Evolutionary conservation across 1,140 invertebrate genomes (phyloP).

Genomic region (Forficula auricularia): DNA sequence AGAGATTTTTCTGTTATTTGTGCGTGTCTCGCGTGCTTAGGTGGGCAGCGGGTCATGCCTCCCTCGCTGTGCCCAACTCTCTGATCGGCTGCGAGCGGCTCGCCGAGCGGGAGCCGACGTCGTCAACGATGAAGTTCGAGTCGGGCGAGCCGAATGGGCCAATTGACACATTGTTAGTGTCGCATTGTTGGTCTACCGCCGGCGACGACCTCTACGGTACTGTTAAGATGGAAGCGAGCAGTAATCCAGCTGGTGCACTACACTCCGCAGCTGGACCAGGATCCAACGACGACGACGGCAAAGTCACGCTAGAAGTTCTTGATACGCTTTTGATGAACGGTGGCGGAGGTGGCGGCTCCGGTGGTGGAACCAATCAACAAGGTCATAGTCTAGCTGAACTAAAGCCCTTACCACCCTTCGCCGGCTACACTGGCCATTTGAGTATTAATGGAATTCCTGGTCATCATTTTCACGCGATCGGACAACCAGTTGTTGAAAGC

Average conservation of each 20-base stretch:
- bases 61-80: no score
- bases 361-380: conserved; percentile 26
- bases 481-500: conserved; percentile 34
- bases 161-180: conserved; percentile 23
- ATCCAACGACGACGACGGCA: conserved; percentile 28
- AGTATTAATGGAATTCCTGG: conserved; percentile 69
- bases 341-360: conserved; percentile 6
- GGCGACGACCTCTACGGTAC: conserved; percentile 19
- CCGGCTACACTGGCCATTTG: conserved; percentile 61
- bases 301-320: conserved; percentile 37
- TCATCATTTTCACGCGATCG: conserved; percentile 70
- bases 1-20: no score
- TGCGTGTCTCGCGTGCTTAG: no score
- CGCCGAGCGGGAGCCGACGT: not conserved
- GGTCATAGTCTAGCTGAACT: conserved; percentile 44
- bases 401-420: conserved; percentile 72
- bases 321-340: conserved; percentile 40
- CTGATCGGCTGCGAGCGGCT: not conserved
- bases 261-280: conserved; percentile 5
- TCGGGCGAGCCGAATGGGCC: conserved; percentile 3
- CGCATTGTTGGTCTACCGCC: conserved; percentile 23
- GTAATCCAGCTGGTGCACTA: not conserved
- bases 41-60: no score
- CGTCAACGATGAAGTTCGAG: conserved; percentile 5
- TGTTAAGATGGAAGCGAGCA: not conserved